Percentiles rank a stretch among this genome's conserved stretches.
These are phyloP conservation scores for Crypturellus tataupa DNA, from an alignment of 2,797 vertebrate genomes.

Conservation along the genomic window DNA sequence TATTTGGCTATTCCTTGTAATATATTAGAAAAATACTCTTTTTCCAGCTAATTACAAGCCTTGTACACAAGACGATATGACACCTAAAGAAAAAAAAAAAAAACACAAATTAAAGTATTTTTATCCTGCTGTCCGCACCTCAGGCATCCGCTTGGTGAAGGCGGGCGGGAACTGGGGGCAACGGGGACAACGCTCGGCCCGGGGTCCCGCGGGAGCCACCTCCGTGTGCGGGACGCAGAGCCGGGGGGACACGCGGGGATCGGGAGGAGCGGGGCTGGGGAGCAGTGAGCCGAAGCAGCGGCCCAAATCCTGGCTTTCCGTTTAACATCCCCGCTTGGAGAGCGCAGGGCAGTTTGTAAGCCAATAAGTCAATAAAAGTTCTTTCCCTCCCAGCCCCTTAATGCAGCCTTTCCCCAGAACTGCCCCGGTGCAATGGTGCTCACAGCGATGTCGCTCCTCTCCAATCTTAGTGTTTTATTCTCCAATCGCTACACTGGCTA, in stretches of 20 bases:
- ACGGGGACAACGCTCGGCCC: conserved; percentile 65
- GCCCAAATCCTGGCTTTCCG: conserved; percentile 74
- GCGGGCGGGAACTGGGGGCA: conserved; percentile 65
- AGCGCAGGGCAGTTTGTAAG: conserved; percentile 8
- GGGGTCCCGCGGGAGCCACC: conserved; percentile 44
- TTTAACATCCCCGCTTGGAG: conserved; percentile 63
- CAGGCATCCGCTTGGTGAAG: conserved; percentile 70
- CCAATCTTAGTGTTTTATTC: conserved; percentile 72
- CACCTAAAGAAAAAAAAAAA: conserved; percentile 9
- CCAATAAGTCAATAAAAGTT: not conserved
- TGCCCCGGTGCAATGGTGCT: conserved; percentile 49
- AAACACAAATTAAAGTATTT: conserved; percentile 39
- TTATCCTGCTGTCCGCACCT: conserved; percentile 66
- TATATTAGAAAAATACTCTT: conserved; percentile 87
- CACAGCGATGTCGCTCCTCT: conserved; percentile 55
- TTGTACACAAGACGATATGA: conserved; percentile 79
- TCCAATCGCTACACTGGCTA: conserved; percentile 71
- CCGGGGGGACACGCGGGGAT: not conserved
- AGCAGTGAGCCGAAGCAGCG: conserved; percentile 44
- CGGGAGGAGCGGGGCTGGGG: not conserved
- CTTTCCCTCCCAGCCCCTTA: conserved; percentile 52
- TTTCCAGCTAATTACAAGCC: conserved; percentile 82
- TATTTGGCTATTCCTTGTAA: conserved; percentile 84
- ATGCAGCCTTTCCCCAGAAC: conserved; percentile 69
- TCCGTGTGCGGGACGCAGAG: not conserved